Conservation (phyloP, 2,797 vertebrate genomes). For the Discoglossus pictus region DNA sequence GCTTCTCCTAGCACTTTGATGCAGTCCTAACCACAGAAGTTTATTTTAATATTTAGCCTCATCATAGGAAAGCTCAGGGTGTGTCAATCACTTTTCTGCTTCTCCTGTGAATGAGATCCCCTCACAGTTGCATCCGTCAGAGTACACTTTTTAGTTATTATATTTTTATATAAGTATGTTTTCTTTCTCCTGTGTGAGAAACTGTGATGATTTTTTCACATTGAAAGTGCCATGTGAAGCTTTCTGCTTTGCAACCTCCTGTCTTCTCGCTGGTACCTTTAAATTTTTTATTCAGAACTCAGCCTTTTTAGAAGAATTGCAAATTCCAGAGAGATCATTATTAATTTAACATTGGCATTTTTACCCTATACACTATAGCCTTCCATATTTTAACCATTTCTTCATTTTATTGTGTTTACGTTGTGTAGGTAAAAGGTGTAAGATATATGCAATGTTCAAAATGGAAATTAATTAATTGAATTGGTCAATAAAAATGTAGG, state of each 20-base stretch:
- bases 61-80: constrained; percentile 56
- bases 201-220: constrained; percentile 73
- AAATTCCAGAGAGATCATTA: constrained; percentile 94
- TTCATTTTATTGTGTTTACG: constrained; percentile 57
- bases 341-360: constrained; percentile 87
- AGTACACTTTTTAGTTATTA: constrained; percentile 59
- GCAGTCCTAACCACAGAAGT: constrained; percentile 41
- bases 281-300: constrained; percentile 95
- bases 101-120: constrained; percentile 49
- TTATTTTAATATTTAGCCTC: constrained; percentile 57
- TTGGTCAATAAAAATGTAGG: constrained; percentile 59
- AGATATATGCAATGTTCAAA: constrained; percentile 63
- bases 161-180: constrained; percentile 64
- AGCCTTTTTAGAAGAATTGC: constrained; percentile 94
- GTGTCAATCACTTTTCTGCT: constrained; percentile 51
- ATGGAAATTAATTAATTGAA: constrained; percentile 71
- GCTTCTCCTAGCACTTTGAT: constrained; percentile 42
- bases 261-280: constrained; percentile 76
- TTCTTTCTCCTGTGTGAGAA: constrained; percentile 66
- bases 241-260: constrained; percentile 74
- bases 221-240: constrained; percentile 73
- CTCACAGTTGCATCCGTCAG: constrained; percentile 58
- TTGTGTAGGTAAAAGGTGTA: constrained; percentile 69
- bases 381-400: constrained; percentile 62
- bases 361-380: constrained; percentile 75